Conservation (phyloP, 92 coral and sea anemone genomes). For the Parazoanthus swiftii region DNA sequence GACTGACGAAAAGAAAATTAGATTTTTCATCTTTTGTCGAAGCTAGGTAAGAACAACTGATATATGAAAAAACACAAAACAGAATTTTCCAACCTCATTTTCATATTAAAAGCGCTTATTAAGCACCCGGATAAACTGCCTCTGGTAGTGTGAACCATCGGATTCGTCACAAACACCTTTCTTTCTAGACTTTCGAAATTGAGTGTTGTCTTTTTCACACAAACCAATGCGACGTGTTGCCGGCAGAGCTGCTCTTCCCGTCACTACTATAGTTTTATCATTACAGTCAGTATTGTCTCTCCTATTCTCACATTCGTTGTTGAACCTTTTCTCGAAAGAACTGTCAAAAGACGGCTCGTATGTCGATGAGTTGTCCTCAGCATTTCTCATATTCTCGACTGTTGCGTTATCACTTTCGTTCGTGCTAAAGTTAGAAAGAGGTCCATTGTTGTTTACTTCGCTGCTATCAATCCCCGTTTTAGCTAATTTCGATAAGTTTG, state of each 20-base stretch:
- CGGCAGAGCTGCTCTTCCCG: neutral
- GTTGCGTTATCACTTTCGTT: neutral
- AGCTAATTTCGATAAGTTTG: neutral
- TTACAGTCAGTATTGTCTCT: neutral
- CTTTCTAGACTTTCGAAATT: slow-evolving; percentile 64
- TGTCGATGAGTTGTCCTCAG: neutral
- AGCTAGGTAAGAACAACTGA: neutral
- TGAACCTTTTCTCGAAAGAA: neutral
- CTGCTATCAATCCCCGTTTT: neutral
- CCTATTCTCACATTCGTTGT: neutral
- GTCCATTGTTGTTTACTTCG: neutral
- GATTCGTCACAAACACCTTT: slow-evolving; percentile 77
- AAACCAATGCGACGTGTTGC: slow-evolving; percentile 26
- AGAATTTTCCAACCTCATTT: neutral
- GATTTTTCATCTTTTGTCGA: neutral
- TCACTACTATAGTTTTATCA: neutral
- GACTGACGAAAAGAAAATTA: neutral
- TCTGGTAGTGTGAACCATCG: slow-evolving; percentile 80
- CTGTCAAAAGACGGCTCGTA: neutral
- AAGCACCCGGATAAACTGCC: slow-evolving; percentile 80
- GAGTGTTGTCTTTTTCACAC: slow-evolving; percentile 41
- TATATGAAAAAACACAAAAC: neutral
- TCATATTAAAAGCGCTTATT: slow-evolving; percentile 68
- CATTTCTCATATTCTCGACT: neutral
- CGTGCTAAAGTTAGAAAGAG: neutral